Evolutionary conservation across 1,140 invertebrate species (phyloP), one percentile per base, ranked within the genome.

Genomic region (Melipona quadrifasciata): DNA sequence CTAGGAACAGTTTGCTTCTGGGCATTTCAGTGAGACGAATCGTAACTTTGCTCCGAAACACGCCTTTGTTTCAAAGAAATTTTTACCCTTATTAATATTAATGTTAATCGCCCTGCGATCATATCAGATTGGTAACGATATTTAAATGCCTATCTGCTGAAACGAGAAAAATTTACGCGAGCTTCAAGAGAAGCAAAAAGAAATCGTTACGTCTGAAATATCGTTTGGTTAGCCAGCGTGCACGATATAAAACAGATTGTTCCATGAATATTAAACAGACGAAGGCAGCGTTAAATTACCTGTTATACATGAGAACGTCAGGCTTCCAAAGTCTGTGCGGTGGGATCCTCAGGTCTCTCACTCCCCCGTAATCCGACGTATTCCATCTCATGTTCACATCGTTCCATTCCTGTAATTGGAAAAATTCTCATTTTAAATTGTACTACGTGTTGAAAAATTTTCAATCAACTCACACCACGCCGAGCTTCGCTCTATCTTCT

Each of bases 271-370:
- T 84, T 72, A 31, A 84, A 73, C 51, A 16, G 57, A 57, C 24
- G 68, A 64, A 24, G 12, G 47, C 24, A 67, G 51, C 53, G 68
- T 84, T 71, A 83, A 82, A 91, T 93, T 96, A 99, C 98, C 98
- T 99, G 97, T 99, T 99, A 96, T 99, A 99, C 97, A 99, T 99
- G 91, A 99, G 98, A 90, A 99, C 98, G 95, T 99, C 99, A 89
- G 99, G 99, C 95, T 99, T 99, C 99, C 99, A 99, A 93, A 99
- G 96, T 95, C 98, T 97, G 94, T 98, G 97, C 81, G 98, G 98
- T 87, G 99, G 98, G 95, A 99, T 99, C 93, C 99, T 96, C 88
- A 99, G 97, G 95, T 99, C 98, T 94, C 97, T 97, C n/a, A 99
- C 98, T 78, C 98, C 98, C 68, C 98, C 99, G 95, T 98, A 99